A percentile compares a stretch with the other conserved stretches of the same genome.
phyloP scores from a whole-genome alignment of 2,113 vertebrate species.

The Coptodon rendalli region DNA sequence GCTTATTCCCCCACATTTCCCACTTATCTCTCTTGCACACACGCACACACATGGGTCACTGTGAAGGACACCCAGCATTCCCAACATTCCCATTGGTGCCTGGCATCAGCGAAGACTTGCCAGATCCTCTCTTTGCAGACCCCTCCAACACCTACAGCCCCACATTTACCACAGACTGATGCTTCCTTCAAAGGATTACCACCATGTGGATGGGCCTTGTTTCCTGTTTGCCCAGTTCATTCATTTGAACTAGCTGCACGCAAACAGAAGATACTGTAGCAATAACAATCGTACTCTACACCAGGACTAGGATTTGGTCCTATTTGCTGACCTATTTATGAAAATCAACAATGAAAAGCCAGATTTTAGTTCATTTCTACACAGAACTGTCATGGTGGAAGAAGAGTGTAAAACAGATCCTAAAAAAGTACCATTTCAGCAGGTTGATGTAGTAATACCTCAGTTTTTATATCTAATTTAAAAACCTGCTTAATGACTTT shows the following conservation, averaged over 20 bases:
- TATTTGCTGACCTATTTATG: background rate
- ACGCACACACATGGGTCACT: constrained; percentile 30
- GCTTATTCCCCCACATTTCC: constrained; percentile 7
- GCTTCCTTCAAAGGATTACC: background rate
- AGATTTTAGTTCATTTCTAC: background rate
- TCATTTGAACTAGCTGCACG: background rate
- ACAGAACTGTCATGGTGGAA: background rate
- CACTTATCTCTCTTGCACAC: constrained; percentile 4
- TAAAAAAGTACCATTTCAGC: background rate
- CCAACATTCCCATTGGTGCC: constrained; percentile 52
- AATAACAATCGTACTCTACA: background rate
- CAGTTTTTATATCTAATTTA: accelerated
- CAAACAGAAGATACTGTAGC: background rate
- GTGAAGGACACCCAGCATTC: constrained; percentile 56
- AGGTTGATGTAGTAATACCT: background rate
- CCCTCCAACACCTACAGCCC: background rate
- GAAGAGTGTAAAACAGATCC: background rate
- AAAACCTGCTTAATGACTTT: background rate
- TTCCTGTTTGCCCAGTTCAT: background rate
- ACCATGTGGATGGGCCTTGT: background rate
- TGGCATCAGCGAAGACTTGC: constrained; percentile 51
- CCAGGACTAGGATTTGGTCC: background rate
- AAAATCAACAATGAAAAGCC: background rate
- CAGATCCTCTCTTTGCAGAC: constrained; percentile 1
- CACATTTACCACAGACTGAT: background rate